Evolutionary conservation across 2,888 invertebrate genomes (phyloP).

Genomic region (Drosophila affinis): DNA sequence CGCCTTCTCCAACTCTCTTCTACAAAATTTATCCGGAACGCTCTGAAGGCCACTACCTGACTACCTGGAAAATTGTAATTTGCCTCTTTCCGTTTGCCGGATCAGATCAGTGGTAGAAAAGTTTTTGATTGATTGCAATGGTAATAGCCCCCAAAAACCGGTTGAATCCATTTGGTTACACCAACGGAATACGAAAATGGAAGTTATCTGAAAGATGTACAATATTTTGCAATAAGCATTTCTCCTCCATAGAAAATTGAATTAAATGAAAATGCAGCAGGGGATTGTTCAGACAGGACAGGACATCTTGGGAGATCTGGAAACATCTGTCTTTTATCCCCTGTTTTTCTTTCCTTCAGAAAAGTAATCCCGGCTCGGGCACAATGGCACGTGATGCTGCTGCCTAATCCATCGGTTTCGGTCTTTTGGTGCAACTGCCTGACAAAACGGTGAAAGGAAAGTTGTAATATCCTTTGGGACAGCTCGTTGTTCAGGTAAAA

Average conservation of each 20-base stretch:
- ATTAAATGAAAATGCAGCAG: background rate
- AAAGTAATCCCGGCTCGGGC: slow-evolving; percentile 28
- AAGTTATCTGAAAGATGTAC: background rate
- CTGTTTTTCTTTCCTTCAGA: slow-evolving; percentile 7
- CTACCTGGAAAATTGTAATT: slow-evolving; percentile 27
- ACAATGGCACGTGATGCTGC: slow-evolving; percentile 65
- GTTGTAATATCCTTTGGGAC: slow-evolving; percentile 35
- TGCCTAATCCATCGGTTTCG: slow-evolving; percentile 47
- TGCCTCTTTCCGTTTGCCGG: background rate
- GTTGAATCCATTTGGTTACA: background rate
- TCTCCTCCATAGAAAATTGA: background rate
- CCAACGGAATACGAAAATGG: background rate
- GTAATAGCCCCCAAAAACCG: background rate
- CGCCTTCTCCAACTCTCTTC: slow-evolving; percentile 6
- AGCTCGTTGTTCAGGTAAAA: slow-evolving; percentile 4
- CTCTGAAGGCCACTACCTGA: slow-evolving; percentile 32
- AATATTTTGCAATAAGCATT: background rate
- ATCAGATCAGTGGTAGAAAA: slow-evolving; percentile 1
- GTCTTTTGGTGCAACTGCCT: slow-evolving; percentile 10
- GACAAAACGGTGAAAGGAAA: slow-evolving; percentile 12
- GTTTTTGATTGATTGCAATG: slow-evolving; percentile 23
- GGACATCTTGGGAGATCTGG: slow-evolving; percentile 8
- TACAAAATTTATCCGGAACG: slow-evolving; percentile 41
- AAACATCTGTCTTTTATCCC: slow-evolving; percentile 28
- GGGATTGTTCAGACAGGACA: background rate